Evolutionary conservation across 1,140 invertebrate genomes (phyloP), one percentile per base, ranked within the genome.

Genomic region (Pseudachorutes palmiensis): DNA sequence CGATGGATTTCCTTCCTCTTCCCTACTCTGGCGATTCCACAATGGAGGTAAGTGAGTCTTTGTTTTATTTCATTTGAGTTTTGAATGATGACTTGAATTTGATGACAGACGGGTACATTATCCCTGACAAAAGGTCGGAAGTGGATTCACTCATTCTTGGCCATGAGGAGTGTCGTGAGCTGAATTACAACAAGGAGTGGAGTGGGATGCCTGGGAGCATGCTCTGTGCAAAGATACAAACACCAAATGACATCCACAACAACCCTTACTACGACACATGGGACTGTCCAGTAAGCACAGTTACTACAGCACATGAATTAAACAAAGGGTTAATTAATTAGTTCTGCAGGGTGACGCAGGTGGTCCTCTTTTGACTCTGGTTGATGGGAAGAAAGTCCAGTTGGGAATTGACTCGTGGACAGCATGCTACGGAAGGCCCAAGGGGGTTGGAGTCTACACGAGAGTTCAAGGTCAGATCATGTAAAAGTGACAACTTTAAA

Each of bases 331-430:
- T 36, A 24, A 19, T 62, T 26, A 1, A 57, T 45, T 45, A 60
- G 16, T 58, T 48, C 22, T 5, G 45, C 26, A 70, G 68, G 70
- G 70, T 9, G 70, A 71, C 26, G 67, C 70, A 1, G 70, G 70
- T 31, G 62, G 67, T 22, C 48, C 64, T 22, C 36, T 71, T 2
- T 1, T 71, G 3, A 51, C 57, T 2, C 57, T 49, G n/a, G 28
- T 45, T 12, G 67, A 63, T 24, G 45, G 64, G n/a, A 30, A 66
- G 33, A 71, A 66, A 49, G 41, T 71, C 3, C 70, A 69, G 55
- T 51, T 68, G 22, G 70, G 66, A 2, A 64, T 71, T 57, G 70
- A 71, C 45, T 68, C 70, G 0, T 71, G 70, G 70, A 71, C 66
- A 12, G 70, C 70, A 24, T 71, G 70, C 49, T 71, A 69, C 33